Evolutionary conservation across 2,888 invertebrate species (phyloP), one percentile per base, ranked within the genome.

Genomic region (Andrena camellia): DNA sequence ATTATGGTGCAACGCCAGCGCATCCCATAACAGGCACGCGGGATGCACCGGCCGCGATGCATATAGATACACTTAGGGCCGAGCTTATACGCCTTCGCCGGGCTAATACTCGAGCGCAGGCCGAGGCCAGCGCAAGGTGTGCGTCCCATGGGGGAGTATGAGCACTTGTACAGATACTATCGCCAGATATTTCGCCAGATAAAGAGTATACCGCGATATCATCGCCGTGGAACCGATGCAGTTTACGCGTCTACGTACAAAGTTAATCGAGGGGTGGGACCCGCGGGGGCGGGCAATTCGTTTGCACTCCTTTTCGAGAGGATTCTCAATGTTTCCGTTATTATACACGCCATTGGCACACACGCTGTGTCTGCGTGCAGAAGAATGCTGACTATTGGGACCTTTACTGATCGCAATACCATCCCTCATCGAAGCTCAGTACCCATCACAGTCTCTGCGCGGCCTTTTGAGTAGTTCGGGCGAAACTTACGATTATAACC

Each of bases 1-100:
- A 91, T 92, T 90, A 90, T 89, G 90, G 90, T 90, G 90, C 90
- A 89, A 90, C 87, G 88, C 85, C 83, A 88, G 85, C 81, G 83
- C 77, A 85, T 86, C 83, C 87, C 89, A 88, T 85, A 88, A 88
- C 86, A 87, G 89, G 83, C 88, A 88, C 86, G 86, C 82, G 88
- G 85, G 89, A 86, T 85, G 86, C 87, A 86, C 85, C 71, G 83
- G 77, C 75, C 85, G 85, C 78, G 85, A 78, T 78, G 83, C 89
- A 83, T 81, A 79, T 76, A 81, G 77, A 83, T 83, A 75, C 64
- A 78, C 72, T 72, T 78, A 78, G 76, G 81, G n/a, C 59, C 78
- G 71, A 62, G 77, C 78, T 52, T 74, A 17, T 74, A 52, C 71
- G 63, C 79, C 66, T 73, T 26, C 29, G 60, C 10, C 31, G 48